Evolutionary conservation across 2,113 vertebrate genomes (phyloP), one percentile per base, ranked within the genome.

Genomic region (Siphamia tubifer): DNA sequence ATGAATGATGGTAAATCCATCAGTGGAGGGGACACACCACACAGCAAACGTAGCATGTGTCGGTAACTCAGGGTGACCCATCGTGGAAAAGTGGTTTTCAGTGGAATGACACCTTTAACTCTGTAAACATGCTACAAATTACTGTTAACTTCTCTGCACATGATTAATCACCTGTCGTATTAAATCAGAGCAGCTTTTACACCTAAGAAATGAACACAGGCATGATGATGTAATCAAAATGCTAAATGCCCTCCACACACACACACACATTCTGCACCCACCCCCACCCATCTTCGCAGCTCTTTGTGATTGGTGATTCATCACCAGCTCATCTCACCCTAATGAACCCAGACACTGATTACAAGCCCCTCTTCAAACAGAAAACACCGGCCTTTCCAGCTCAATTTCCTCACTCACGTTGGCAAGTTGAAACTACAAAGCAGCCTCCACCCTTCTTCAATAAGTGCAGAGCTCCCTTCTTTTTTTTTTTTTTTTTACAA

Each of bases 311-410:
- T 4, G 51, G 67, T 36, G 24, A 79, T 68, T 79, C 68, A 73
- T 68, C 74, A 62, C 23, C 10, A 20, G 68, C 61, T 62, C 53
- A 39, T 55, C 63, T 71, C 58, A 68, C 20, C 56, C 65, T 77
- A 71, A 86, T 49, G 64, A 77, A 70, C 47, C 42, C 23, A 28
- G 76, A 82, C 82, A 49, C 57, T 75, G 70, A 87, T 87, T 69
- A 80, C 70, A 68, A 68, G 47, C 48, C 39, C 42, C 21, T 2
- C 70, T 56, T 65, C 70, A 78, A 68, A 75, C 25, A 68, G 38
- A 68, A 55, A 57, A 74, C 62, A 45, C 39, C 19, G 42, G 48
- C 66, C 64, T 39, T 53, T 79, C 72, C 39, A 30, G 68, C 43
- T 64, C 63, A 56, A 52, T 85, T 75, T 78, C 75, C 69, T 71